Evolutionary conservation across 2,113 vertebrate genomes (phyloP).

Genomic region (Cyprinodon tularosa): DNA sequence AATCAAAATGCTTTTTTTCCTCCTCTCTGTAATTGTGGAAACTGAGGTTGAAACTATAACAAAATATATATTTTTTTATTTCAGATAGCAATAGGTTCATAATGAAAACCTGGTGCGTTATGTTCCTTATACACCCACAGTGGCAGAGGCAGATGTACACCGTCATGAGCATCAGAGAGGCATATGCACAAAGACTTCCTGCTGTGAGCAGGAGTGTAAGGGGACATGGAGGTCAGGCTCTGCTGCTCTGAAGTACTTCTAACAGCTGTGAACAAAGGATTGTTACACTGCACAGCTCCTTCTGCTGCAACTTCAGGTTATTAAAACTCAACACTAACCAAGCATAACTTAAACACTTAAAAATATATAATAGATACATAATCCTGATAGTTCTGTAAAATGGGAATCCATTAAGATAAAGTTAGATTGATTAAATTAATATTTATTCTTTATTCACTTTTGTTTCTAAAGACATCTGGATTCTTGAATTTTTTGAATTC

Average conservation of each 20-base stretch:
- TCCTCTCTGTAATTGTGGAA: neutral
- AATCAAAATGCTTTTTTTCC: neutral
- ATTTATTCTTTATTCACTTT: neutral
- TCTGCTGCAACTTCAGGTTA: neutral
- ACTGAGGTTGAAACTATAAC: neutral
- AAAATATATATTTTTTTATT: neutral
- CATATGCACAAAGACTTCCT: slow-evolving; percentile 30
- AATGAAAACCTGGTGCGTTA: neutral
- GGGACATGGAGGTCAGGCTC: slow-evolving; percentile 35
- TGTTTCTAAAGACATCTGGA: too few species aligned
- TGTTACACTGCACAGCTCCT: slow-evolving; percentile 5
- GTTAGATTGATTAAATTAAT: neutral
- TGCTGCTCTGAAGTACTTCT: slow-evolving; percentile 26
- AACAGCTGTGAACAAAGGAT: slow-evolving; percentile 19
- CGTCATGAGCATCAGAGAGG: slow-evolving; percentile 41
- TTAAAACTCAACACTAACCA: neutral
- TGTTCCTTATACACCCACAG: neutral
- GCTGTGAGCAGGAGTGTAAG: slow-evolving; percentile 30
- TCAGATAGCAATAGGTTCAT: neutral
- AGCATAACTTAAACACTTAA: neutral
- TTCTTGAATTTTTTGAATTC: too few species aligned
- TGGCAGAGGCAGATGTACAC: slow-evolving; percentile 1
- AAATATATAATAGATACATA: neutral
- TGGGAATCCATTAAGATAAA: neutral
- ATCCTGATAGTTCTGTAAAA: neutral